Evolutionary conservation across 2,888 invertebrate species (phyloP).

Genomic region (Galeruca laticollis): DNA sequence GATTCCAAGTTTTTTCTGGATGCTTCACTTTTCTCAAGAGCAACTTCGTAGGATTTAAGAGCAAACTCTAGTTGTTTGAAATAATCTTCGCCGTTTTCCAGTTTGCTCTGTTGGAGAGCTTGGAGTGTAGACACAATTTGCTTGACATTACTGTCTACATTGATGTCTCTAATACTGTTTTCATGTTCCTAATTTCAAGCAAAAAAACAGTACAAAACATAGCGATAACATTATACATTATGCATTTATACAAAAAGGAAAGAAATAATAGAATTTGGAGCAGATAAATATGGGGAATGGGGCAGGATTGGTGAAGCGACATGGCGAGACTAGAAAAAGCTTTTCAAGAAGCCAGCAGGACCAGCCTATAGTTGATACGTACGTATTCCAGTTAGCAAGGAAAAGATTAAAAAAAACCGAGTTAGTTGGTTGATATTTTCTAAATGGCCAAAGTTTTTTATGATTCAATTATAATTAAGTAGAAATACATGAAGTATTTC

Average conservation of each 20-base stretch:
- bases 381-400: slow-evolving; percentile 56
- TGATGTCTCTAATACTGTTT: slow-evolving; percentile 27
- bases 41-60: neutral
- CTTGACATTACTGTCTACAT: slow-evolving; percentile 2
- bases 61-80: slow-evolving; percentile 6
- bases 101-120: slow-evolving; percentile 1
- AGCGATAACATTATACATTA: slow-evolving; percentile 37
- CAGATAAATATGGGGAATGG: slow-evolving; percentile 59
- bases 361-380: slow-evolving; percentile 76
- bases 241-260: slow-evolving; percentile 44
- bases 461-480: neutral
- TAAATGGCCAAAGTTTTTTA: slow-evolving; percentile 38
- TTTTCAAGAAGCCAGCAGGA: slow-evolving; percentile 94
- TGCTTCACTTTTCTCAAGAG: slow-evolving; percentile 30
- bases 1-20: slow-evolving; percentile 46
- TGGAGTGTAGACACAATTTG: neutral
- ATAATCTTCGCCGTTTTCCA: neutral
- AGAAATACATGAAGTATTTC: too few species aligned
- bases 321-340: slow-evolving; percentile 83
- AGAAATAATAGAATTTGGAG: slow-evolving; percentile 45
- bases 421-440: slow-evolving; percentile 32
- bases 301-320: slow-evolving; percentile 60
- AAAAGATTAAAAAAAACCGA: slow-evolving; percentile 46
- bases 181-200: slow-evolving; percentile 40
- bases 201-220: slow-evolving; percentile 46